Base-by-base conservation (phyloP, 2,888 invertebrate species). In the Balanococcus diminutus region DNA sequence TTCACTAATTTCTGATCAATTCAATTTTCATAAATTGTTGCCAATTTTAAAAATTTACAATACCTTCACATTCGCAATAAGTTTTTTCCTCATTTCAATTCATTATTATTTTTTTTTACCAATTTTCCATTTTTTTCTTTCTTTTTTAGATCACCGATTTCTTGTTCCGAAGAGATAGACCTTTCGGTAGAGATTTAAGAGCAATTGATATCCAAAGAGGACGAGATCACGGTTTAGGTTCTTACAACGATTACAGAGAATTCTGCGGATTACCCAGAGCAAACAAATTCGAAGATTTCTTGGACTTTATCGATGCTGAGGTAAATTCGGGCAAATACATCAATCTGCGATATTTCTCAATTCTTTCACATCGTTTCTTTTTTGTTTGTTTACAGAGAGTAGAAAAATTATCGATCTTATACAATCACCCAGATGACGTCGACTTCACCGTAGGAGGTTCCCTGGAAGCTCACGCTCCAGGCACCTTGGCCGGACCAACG, bases 381-480 rank as follows among this genome's bases (percentile, higher is more conserved):
- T 28, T 39, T 36, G n/a, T 19, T 67, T 46, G 2, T 86, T 87
- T 88, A 6, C 89, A 94, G 94, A 93, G 94, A 88, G 92, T 96
- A 51, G 90, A 92, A 86, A 92, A 93, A 87, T 90, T 96, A 11
- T 90, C 92, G 87, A 89, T 90, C 0, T 89, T 95, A 0, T 96
- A 96, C 90, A 93, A 92, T 87, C 92, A 92, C 79, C 93, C 94
- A 0, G 94, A 95, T 86, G 97, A 97, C 89, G 94, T 98, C 0
- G 97, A 98, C 88, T 90, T 97, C 86, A 95, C 95, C 16, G 95
- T 96, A 8, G 98, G 94, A 0, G 97, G 95, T 0, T 93, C 96
- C 0, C 89, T 96, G 83, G 98, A 98, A 90, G 90, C 90, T 0
- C 94, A 94, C 86, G 94, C 96, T 0, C 92, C 93, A 0, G 96